A percentile compares a stretch with the other conserved stretches of the same genome.
phyloP scores from a whole-genome alignment of 2,888 invertebrate species.

The Cephus pulcher region DNA sequence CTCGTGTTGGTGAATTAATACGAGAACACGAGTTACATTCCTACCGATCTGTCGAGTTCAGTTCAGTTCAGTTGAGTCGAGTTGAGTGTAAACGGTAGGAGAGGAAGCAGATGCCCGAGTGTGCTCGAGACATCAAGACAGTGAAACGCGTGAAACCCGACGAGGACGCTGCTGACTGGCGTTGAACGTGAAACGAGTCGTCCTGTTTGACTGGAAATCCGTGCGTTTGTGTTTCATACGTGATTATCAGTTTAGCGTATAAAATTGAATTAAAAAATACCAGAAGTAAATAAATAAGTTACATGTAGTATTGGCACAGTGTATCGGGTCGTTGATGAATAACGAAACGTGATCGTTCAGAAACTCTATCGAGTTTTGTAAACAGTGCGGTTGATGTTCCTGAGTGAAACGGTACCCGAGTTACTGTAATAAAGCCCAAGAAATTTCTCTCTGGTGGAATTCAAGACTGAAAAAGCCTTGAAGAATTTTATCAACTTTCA shows the following conservation, averaged over 20 bases:
- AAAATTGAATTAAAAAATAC: neutral
- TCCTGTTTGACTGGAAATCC: neutral
- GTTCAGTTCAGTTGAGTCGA: neutral
- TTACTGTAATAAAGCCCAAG: neutral
- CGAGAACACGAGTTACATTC: neutral
- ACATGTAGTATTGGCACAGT: neutral
- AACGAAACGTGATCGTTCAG: neutral
- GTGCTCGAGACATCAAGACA: neutral
- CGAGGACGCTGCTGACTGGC: neutral
- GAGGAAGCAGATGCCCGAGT: neutral
- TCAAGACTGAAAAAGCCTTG: neutral
- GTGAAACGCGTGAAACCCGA: neutral
- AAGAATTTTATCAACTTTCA: neutral
- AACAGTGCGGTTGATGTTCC: neutral
- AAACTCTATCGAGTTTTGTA: neutral
- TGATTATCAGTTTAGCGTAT: neutral
- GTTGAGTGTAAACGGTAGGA: neutral
- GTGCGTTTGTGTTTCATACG: neutral
- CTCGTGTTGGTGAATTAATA: neutral
- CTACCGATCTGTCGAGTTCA: neutral
- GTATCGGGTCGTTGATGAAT: neutral
- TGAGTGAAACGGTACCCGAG: neutral
- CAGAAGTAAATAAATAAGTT: neutral
- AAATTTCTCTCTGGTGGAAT: neutral
- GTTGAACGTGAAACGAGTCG: neutral